Evolutionary conservation across 2,888 invertebrate genomes (phyloP).

Genomic region (Platerodrilus igneus): DNA sequence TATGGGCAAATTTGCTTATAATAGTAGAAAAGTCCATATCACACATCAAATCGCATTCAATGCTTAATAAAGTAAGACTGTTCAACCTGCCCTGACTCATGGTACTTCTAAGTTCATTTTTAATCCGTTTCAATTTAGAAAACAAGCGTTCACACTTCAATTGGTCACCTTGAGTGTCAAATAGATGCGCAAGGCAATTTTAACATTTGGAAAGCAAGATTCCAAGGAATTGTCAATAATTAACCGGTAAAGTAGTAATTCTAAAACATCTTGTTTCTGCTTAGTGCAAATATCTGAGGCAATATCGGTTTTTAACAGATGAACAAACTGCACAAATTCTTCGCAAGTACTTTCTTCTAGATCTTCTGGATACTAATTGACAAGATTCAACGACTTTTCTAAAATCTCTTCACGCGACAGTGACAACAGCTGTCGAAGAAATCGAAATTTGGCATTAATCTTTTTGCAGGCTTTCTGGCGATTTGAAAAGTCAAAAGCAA

Average conservation of each 20-base stretch:
- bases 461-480: too few relatives aligned
- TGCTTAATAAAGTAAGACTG: constrained; percentile 27
- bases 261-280: too few relatives aligned
- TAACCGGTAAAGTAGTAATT: constrained; percentile 21
- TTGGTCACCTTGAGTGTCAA: constrained; percentile 29
- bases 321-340: constrained; percentile 22
- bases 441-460: too few relatives aligned
- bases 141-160: constrained; percentile 32
- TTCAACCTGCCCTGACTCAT: constrained; percentile 30
- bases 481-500: too few relatives aligned
- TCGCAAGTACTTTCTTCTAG: too few relatives aligned
- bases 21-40: constrained; percentile 31
- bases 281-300: constrained; percentile 15
- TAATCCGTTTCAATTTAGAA: constrained; percentile 27
- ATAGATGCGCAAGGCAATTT: constrained; percentile 31
- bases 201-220: constrained; percentile 31
- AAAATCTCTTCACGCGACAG: too few relatives aligned
- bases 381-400: too few relatives aligned
- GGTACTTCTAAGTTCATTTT: constrained; percentile 31
- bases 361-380: too few relatives aligned
- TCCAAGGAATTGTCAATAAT: constrained; percentile 24
- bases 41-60: constrained; percentile 32
- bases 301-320: constrained; percentile 16
- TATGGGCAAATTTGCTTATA: constrained; percentile 31
- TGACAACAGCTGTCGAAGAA: too few relatives aligned